A percentile compares a stretch with the other conserved stretches of the same genome.
Conservation (phyloP, 2,888 invertebrate genomes). For the Hypsopygia costalis region DNA sequence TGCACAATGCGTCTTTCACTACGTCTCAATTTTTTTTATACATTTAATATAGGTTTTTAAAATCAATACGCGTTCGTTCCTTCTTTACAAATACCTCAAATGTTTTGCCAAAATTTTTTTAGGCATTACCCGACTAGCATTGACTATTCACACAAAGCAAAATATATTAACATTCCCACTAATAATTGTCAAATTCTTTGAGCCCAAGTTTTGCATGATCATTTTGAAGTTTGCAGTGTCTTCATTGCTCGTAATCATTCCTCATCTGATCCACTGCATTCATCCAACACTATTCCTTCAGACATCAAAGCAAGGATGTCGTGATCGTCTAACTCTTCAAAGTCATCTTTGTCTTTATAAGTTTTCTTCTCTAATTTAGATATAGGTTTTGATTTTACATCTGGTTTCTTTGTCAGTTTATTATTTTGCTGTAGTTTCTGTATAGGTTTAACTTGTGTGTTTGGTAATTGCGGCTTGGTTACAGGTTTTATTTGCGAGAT, state of each 20-base stretch:
- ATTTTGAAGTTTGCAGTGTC: no score
- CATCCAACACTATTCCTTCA: slow-evolving; percentile 57
- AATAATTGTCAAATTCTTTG: no score
- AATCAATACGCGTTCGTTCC: no score
- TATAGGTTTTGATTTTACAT: neutral
- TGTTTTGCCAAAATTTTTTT: no score
- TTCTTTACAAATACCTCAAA: no score
- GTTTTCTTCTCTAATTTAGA: neutral
- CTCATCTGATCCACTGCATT: slow-evolving; percentile 58
- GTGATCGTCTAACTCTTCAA: slow-evolving; percentile 56
- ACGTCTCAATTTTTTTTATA: no score
- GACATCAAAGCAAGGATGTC: slow-evolving; percentile 61
- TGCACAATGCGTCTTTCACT: no score
- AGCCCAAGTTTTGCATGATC: no score
- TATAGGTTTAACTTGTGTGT: slow-evolving; percentile 1
- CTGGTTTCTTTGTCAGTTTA: neutral
- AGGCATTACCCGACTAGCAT: no score
- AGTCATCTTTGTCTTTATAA: slow-evolving; percentile 28
- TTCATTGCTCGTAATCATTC: slow-evolving; percentile 23
- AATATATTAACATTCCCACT: no score
- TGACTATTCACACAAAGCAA: no score
- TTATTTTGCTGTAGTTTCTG: slow-evolving; percentile 3
- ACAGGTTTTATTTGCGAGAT: neutral
- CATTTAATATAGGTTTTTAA: no score
- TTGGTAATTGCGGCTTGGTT: slow-evolving; percentile 1